Evolutionary conservation across 2,888 invertebrate species (phyloP).

Genomic region (Ormyrus labotus): DNA sequence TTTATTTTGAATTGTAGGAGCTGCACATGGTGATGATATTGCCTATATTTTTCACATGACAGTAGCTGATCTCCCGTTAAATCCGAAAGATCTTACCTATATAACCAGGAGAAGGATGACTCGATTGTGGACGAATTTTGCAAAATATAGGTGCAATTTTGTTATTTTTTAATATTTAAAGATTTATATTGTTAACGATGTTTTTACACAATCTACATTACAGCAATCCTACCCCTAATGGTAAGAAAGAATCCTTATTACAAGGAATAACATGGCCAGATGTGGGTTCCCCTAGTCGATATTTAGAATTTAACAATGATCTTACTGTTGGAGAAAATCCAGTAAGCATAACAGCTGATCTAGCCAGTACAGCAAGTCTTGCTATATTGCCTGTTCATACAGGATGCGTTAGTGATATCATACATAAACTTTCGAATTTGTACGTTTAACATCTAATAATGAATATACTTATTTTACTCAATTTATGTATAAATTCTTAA

Average conservation of each 20-base stretch:
- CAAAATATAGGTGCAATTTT: conserved; percentile 66
- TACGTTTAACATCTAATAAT: conserved; percentile 3
- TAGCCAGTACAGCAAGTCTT: conserved; percentile 2
- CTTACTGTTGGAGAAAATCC: conserved; percentile 12
- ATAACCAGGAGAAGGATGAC: conserved; percentile 76
- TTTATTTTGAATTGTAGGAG: conserved; percentile 71
- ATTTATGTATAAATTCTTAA: no score
- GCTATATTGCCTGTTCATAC: conserved; percentile 15
- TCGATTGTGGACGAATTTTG: conserved; percentile 82
- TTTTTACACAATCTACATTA: not conserved
- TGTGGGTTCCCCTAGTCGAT: not conserved
- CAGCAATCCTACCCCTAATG: conserved; percentile 36
- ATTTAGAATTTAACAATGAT: conserved; percentile 28
- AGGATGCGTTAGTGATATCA: conserved; percentile 15
- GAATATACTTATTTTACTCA: no score
- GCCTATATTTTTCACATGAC: conserved; percentile 78
- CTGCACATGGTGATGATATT: conserved; percentile 80
- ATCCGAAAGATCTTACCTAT: conserved; percentile 10
- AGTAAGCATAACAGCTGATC: not conserved
- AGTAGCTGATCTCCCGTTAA: conserved; percentile 5
- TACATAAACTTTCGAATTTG: conserved; percentile 1
- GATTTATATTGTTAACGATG: not conserved
- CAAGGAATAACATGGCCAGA: conserved; percentile 34
- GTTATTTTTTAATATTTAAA: not conserved
- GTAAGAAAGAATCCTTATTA: conserved; percentile 10